phyloP scores from a whole-genome alignment of 2,797 vertebrate species.

The Cossypha heuglini region DNA sequence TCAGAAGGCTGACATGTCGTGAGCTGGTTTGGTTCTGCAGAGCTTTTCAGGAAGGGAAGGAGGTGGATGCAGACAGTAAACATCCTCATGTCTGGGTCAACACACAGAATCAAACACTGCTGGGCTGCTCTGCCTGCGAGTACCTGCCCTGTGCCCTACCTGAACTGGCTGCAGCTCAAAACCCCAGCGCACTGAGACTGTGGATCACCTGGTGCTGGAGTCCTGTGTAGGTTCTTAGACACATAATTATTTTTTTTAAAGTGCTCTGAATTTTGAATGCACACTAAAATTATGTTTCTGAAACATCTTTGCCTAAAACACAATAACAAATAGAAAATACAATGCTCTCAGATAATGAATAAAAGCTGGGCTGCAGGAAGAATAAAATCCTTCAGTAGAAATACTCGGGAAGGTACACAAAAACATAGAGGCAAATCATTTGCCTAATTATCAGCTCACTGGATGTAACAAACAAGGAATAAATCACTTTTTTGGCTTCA shows the following conservation, averaged over 20 bases:
- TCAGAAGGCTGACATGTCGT: not conserved
- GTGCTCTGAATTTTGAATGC: not conserved
- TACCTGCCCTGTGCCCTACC: not conserved
- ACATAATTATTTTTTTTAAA: not conserved
- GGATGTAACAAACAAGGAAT: not conserved
- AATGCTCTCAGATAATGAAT: not conserved
- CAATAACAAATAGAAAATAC: not conserved
- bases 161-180: not conserved
- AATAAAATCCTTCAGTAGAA: not conserved
- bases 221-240: not conserved
- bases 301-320: not conserved
- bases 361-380: not conserved
- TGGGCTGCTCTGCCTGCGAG: not conserved
- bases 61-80: not conserved
- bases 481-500: not conserved
- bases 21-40: not conserved
- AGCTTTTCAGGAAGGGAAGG: not conserved
- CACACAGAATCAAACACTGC: not conserved
- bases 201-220: not conserved
- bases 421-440: not conserved
- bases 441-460: not conserved
- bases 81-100: slow-evolving; percentile 12
- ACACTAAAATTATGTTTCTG: not conserved
- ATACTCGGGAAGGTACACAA: not conserved
- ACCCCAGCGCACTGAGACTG: not conserved